Evolutionary conservation across 2,888 invertebrate genomes (phyloP), one percentile per base, ranked within the genome.

Genomic region (Chrysolina oricalcia): DNA sequence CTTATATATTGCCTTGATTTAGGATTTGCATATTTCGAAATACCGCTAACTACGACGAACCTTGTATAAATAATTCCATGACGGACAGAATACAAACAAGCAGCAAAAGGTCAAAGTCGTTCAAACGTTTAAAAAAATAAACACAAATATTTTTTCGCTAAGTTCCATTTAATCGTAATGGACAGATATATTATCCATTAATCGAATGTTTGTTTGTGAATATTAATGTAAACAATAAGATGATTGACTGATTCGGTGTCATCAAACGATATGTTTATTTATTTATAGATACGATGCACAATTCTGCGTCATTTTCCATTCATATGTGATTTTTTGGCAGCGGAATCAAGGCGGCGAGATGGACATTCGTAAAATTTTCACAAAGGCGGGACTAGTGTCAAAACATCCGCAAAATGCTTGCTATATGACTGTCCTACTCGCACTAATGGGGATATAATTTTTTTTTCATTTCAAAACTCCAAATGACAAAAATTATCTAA

Each of bases 161-260:
- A n/a, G 15, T 59, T 27, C 21, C 56, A 56, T 59, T n/a, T 15
- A 35, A 35, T 15, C 15, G 59, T 59, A 59, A 59, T 59, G 8
- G 59, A 59, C n/a, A 11, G 59, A 59, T 59, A 35, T 59, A 59
- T 59, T 8, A n/a, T 35, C n/a, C 59, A 27, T 59, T 15, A 35
- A 59, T 15, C 59, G 53, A 27, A n/a, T 59, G 59, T 59, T n/a
- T n/a, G n/a, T n/a, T n/a, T 59, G n/a, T 59, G 59, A n/a, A 59
- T 59, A 13, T 59, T 35, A 17, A 15, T 59, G 59, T 59, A 35
- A 59, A 27, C 23, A 35, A 59, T 53, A 17, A n/a, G 27, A 17
- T 17, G 59, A 59, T 59, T 46, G 10, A 27, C 35, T 8, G 56
- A 15, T 23, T 56, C 59, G 59, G 27, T 27, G 35, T 11, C 27